These are phyloP conservation scores for Sebastes aleutianus DNA, from an alignment of 2,797 vertebrate genomes.

Conservation along the genomic window DNA sequence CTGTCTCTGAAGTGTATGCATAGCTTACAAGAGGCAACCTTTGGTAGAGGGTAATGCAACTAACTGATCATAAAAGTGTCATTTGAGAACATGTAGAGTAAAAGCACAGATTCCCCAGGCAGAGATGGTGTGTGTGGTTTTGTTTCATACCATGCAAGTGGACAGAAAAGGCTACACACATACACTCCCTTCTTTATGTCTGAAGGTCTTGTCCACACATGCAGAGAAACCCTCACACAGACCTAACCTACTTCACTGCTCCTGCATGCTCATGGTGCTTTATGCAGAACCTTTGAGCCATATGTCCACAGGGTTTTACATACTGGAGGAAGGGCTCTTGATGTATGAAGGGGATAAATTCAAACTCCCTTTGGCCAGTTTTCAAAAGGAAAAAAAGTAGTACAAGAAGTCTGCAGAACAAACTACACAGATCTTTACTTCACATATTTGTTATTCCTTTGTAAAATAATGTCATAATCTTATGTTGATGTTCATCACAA, in stretches of 20 bases:
- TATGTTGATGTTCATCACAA: too few species aligned
- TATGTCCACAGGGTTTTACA: background rate
- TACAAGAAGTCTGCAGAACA: background rate
- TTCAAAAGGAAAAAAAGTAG: background rate
- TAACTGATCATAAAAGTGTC: too few species aligned
- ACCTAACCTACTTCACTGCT: slow-evolving; percentile 39
- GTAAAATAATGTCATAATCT: background rate
- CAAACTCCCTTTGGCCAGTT: background rate
- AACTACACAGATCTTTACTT: background rate
- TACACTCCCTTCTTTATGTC: slow-evolving; percentile 7
- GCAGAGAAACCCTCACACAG: slow-evolving; percentile 1
- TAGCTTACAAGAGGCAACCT: too few species aligned
- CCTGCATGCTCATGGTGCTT: slow-evolving; percentile 26
- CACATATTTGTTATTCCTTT: background rate
- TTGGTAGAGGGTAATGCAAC: too few species aligned
- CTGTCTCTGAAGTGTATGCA: background rate
- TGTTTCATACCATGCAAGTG: background rate
- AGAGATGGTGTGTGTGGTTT: slow-evolving; percentile 14
- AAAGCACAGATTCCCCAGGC: background rate
- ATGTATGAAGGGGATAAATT: background rate
- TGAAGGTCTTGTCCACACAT: background rate
- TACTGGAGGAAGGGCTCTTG: background rate
- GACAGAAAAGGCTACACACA: background rate
- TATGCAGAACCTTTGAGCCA: background rate
- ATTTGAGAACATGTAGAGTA: too few species aligned